Evolutionary conservation across 2,797 vertebrate species (phyloP).

Genomic region (Borostomias antarcticus): DNA sequence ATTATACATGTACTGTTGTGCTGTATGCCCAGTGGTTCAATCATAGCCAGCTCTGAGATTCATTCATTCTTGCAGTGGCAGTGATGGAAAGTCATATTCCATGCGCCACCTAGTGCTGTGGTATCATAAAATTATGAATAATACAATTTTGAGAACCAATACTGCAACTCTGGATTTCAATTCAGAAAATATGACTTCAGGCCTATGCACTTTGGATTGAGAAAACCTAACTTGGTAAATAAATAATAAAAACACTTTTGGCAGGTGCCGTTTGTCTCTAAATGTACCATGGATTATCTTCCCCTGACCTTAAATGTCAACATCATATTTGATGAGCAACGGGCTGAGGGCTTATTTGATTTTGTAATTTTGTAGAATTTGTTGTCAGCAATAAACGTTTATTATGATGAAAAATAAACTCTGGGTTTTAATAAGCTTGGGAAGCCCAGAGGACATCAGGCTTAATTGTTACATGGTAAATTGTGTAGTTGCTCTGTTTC

Average conservation of each 20-base stretch:
- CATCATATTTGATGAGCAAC: conserved; percentile 71
- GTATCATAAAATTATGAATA: conserved; percentile 33
- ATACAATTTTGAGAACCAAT: conserved; percentile 1
- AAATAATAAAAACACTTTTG: not conserved
- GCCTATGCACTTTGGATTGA: not conserved
- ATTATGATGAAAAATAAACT: conserved; percentile 80
- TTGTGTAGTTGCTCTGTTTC: conserved; percentile 78
- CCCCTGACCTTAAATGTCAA: conserved; percentile 68
- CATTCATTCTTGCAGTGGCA: conserved; percentile 38
- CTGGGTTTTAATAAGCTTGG: conserved; percentile 78
- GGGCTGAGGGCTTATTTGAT: conserved; percentile 76
- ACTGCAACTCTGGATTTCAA: no score
- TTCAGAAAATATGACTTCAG: not conserved
- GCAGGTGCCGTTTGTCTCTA: not conserved
- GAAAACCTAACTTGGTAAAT: not conserved
- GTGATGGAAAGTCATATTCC: conserved; percentile 28
- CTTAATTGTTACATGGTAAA: conserved; percentile 82
- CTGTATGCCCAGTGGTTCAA: conserved; percentile 27
- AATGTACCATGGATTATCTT: conserved; percentile 63
- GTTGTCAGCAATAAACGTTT: conserved; percentile 75
- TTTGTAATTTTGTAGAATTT: conserved; percentile 75
- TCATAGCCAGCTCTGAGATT: conserved; percentile 38
- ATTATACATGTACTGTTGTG: not conserved
- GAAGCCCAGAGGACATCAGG: conserved; percentile 75
- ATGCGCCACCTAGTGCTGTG: conserved; percentile 54